Evolutionary conservation across 2,888 invertebrate species (phyloP).

Genomic region (Drosophila trichaetosa): DNA sequence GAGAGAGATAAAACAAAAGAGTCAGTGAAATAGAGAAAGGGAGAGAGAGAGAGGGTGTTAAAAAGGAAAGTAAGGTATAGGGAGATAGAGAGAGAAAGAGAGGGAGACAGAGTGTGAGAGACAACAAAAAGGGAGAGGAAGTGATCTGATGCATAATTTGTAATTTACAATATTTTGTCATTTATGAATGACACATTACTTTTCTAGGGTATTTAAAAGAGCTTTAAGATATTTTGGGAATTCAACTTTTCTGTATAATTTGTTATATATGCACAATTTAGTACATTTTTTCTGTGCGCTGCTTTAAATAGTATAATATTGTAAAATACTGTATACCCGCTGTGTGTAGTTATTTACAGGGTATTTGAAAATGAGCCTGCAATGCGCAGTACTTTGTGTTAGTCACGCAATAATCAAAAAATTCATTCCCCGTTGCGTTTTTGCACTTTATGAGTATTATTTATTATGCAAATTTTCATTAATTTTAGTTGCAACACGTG

Average conservation of each 20-base stretch:
- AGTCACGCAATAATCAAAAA: constrained; percentile 67
- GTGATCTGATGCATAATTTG: too few species aligned
- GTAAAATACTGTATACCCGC: not conserved
- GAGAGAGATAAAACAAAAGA: not conserved
- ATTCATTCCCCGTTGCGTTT: constrained; percentile 29
- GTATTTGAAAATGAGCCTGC: constrained; percentile 49
- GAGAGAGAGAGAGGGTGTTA: not conserved
- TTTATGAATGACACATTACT: not conserved
- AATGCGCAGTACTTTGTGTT: constrained; percentile 49
- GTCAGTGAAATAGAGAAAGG: not conserved
- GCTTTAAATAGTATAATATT: too few species aligned
- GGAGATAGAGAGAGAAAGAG: too few species aligned
- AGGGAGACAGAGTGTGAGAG: too few species aligned
- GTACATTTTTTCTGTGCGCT: not conserved
- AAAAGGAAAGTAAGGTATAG: fast-evolving
- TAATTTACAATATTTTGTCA: not conserved
- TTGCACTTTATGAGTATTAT: constrained; percentile 67
- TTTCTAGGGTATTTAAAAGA: not conserved
- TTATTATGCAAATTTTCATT: constrained; percentile 79
- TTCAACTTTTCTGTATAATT: not conserved
- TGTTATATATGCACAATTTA: not conserved
- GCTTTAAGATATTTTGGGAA: not conserved
- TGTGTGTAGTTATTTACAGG: not conserved
- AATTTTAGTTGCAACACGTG: constrained; percentile 76
- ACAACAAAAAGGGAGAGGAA: not conserved